These are phyloP conservation scores for Neosilurus mollespiculum DNA, from an alignment of 2,797 vertebrate species.

Conservation along the genomic window DNA sequence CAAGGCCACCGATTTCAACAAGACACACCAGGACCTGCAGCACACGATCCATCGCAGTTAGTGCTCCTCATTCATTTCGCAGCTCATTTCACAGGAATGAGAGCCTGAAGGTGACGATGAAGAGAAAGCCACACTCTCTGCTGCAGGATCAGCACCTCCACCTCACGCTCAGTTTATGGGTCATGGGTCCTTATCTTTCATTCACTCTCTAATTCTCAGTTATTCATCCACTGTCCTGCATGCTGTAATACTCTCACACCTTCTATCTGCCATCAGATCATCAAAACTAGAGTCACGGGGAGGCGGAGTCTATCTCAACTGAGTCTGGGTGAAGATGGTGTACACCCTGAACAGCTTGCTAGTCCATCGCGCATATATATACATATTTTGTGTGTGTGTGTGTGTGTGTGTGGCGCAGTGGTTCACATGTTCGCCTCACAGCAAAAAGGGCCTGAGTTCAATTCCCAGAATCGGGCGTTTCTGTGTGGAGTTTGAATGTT, in stretches of 20 bases:
- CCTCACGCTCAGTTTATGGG: not conserved
- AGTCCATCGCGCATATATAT: no score
- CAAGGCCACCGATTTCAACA: not conserved
- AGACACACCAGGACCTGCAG: not conserved
- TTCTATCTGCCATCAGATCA: not conserved
- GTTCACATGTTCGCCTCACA: no score
- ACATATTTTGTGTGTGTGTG: no score
- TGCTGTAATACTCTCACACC: not conserved
- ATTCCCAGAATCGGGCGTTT: no score
- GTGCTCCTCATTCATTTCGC: not conserved
- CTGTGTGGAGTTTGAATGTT: no score
- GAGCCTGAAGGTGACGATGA: not conserved
- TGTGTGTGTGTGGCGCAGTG: no score
- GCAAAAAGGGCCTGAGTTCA: no score
- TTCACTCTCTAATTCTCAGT: not conserved
- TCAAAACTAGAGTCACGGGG: no score
- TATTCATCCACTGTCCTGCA: not conserved
- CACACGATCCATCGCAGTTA: not conserved
- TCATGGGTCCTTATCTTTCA: not conserved
- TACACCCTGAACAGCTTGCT: no score
- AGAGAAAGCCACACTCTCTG: not conserved
- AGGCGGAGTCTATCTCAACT: no score
- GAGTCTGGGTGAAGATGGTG: no score
- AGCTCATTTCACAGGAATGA: not conserved
- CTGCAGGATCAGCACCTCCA: not conserved